Percentiles rank a stretch among this genome's conserved stretches.
Evolutionary conservation across 2,113 vertebrate species (phyloP).

Genomic region (Eidolon helvum): DNA sequence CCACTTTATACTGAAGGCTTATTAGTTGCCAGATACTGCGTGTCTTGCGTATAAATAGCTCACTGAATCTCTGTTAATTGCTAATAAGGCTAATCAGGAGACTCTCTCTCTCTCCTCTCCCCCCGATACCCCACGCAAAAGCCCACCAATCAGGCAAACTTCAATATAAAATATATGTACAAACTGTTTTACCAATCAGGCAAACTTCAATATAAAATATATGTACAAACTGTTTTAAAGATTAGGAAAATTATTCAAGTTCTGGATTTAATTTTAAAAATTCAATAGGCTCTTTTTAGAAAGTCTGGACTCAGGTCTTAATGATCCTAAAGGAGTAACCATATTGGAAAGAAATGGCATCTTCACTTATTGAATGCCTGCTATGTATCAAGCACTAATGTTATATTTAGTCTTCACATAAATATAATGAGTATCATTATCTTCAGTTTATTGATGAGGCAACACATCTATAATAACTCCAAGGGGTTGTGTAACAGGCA

Average conservation of each 20-base stretch:
- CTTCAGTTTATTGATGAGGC: neutral
- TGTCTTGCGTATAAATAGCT: neutral
- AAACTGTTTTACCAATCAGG: conserved; percentile 24
- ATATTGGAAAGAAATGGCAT: neutral
- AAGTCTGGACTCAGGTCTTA: neutral
- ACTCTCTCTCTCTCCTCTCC: neutral
- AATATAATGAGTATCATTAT: neutral
- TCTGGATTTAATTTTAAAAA: conserved; percentile 42
- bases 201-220: neutral
- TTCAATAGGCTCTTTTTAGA: neutral
- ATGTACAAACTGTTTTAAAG: conserved; percentile 29
- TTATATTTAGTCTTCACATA: neutral
- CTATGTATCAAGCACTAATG: neutral
- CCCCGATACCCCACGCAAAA: neutral
- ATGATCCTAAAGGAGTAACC: neutral
- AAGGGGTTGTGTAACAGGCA: neutral
- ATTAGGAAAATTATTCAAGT: conserved; percentile 8
- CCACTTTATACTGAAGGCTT: neutral
- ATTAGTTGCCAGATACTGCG: neutral
- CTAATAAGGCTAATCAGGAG: neutral
- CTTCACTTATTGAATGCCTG: neutral
- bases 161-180: neutral
- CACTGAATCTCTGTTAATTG: neutral
- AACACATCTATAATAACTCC: neutral
- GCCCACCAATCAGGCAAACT: conserved; percentile 8